phyloP scores from a whole-genome alignment of 2,888 invertebrate species.

The Epinotia nisella region DNA sequence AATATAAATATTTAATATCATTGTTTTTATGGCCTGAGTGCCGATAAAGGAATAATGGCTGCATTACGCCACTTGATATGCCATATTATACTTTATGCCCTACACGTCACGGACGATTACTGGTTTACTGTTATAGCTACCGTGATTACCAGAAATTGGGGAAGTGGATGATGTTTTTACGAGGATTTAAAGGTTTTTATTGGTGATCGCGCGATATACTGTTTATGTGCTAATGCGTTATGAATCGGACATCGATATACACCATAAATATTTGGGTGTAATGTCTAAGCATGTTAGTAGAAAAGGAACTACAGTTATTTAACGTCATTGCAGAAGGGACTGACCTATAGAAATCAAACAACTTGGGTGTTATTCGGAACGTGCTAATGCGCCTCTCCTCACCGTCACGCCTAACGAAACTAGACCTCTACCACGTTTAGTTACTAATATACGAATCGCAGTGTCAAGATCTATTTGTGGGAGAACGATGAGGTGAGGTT shows the following conservation, averaged over 20 bases:
- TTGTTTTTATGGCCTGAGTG: conserved; percentile 56
- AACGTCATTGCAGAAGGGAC: too few species aligned
- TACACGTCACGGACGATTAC: conserved; percentile 57
- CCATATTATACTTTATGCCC: conserved; percentile 60
- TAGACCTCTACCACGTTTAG: too few species aligned
- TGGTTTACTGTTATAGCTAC: conserved; percentile 59
- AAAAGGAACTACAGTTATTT: neutral
- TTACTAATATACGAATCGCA: too few species aligned
- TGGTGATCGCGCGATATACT: conserved; percentile 40
- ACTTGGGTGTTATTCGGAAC: too few species aligned
- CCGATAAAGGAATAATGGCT: conserved; percentile 72
- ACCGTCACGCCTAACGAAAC: too few species aligned
- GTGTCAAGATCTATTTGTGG: too few species aligned
- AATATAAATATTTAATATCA: conserved; percentile 68
- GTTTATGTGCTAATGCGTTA: conserved; percentile 39
- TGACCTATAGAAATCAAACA: too few species aligned
- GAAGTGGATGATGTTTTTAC: conserved; percentile 62
- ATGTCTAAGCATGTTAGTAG: neutral
- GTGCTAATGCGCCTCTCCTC: too few species aligned
- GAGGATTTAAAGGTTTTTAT: conserved; percentile 59
- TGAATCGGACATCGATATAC: conserved; percentile 11
- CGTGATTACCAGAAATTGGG: conserved; percentile 55
- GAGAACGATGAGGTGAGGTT: too few species aligned
- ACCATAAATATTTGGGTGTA: neutral
- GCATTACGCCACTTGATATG: conserved; percentile 58